These are phyloP conservation scores for Medauroidea extradentata DNA, from an alignment of 1,140 invertebrate species.

Conservation along the genomic window DNA sequence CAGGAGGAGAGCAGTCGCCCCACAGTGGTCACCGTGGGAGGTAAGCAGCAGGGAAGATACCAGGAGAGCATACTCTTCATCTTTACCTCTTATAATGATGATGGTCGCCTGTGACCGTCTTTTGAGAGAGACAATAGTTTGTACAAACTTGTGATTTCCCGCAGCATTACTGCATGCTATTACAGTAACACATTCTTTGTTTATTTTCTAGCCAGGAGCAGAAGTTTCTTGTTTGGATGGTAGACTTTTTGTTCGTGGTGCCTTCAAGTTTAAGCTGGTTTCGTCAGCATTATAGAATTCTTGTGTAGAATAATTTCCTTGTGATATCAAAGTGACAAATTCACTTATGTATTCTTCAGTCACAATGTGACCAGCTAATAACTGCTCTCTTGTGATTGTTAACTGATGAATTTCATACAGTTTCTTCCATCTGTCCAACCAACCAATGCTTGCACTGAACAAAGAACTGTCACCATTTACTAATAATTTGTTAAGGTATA, in stretches of 20 bases:
- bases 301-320: too few species aligned
- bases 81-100: too few species aligned
- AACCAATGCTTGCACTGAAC: too few species aligned
- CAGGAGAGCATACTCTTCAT: too few species aligned
- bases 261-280: slow-evolving; percentile 7
- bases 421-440: neutral
- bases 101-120: too few species aligned
- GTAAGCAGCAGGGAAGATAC: too few species aligned
- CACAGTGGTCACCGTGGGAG: neutral
- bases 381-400: slow-evolving; percentile 17
- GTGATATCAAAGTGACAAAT: slow-evolving; percentile 11
- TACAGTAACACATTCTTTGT: slow-evolving; percentile 5
- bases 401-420: slow-evolving; percentile 10
- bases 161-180: too few species aligned
- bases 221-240: neutral
- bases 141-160: too few species aligned
- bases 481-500: too few species aligned
- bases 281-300: too few species aligned
- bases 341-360: slow-evolving; percentile 30
- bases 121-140: too few species aligned
- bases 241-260: neutral
- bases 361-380: slow-evolving; percentile 22
- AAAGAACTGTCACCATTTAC: too few species aligned
- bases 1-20: slow-evolving; percentile 57
- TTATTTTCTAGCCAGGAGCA: neutral